Evolutionary conservation across 2,797 vertebrate species (phyloP).

Genomic region (Danio tinwini): DNA sequence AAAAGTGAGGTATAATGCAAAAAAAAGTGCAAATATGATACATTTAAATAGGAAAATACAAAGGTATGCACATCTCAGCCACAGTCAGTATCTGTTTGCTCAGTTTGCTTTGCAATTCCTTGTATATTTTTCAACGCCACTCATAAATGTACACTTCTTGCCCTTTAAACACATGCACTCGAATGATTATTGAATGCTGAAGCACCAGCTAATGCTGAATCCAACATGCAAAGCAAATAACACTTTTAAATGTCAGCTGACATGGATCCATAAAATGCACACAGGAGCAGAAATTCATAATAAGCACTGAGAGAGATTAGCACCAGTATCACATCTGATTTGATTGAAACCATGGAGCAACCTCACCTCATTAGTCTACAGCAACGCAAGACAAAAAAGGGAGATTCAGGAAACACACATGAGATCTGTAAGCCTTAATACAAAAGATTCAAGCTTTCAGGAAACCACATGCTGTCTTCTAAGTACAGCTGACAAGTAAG

Average conservation of each 20-base stretch:
- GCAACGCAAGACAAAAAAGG: background rate
- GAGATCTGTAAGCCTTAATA: background rate
- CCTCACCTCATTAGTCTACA: slow-evolving; percentile 15
- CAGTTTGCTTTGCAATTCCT: slow-evolving; percentile 8
- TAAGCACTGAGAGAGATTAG: slow-evolving; percentile 12
- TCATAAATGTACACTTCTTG: background rate
- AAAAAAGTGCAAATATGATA: too few species aligned
- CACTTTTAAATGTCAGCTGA: slow-evolving; percentile 45
- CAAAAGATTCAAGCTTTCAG: background rate
- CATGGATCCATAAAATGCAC: slow-evolving; percentile 29
- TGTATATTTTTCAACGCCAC: background rate
- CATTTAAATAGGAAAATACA: background rate
- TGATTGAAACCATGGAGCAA: background rate
- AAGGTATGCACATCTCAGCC: background rate
- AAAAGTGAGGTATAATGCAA: too few species aligned
- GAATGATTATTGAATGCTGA: slow-evolving; percentile 18
- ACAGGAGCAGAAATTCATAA: slow-evolving; percentile 27
- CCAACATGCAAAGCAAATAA: slow-evolving; percentile 32
- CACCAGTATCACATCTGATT: slow-evolving; percentile 19
- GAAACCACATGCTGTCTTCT: background rate
- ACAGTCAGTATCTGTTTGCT: background rate
- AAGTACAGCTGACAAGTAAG: slow-evolving; percentile 13
- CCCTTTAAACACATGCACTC: slow-evolving; percentile 23
- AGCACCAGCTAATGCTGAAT: background rate
- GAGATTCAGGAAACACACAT: background rate